Base-by-base conservation (phyloP, 2,113 vertebrate species). In the Cololabis saira region DNA sequence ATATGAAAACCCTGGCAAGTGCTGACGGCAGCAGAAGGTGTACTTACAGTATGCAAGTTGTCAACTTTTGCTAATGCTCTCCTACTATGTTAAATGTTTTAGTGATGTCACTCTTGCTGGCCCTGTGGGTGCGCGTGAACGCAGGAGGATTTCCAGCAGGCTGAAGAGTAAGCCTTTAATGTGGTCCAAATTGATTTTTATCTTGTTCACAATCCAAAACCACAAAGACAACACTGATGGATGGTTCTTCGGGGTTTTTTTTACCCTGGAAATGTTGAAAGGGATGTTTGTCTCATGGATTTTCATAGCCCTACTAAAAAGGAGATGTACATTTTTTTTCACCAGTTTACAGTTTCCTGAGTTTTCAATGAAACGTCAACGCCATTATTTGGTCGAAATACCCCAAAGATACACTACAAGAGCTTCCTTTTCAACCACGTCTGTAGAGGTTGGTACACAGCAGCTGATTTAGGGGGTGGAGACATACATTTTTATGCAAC, bases 1-100 rank as follows among this genome's bases (percentile, higher is more conserved):
- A 83, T 80, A 86, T 83, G 77, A 78, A 89, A 77, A 83, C 62
- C 71, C 43, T 61, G 3, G 37, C 62, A 54, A 81, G 79, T 10
- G 74, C 83, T 79, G 78, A 84, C 47, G 48, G 78, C 67, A 76
- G 78, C 72, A 76, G 70, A 49, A 61, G 30, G 40, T 60, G 55
- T n/a, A 17, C 41, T 30, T 68, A 52, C 6, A 15, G 30, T 40
- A 41, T 27, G 19, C 48, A 27, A 54, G 70, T 72, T 66, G 55
- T 72, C 74, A 67, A 76, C 68, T 52, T 78, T 73, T 2, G 50
- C 68, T 76, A 62, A 76, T 71, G 73, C 52, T 60, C 61, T 76
- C 24, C 27, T 50, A 61, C 55, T 65, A 56, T 33, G 18, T 44
- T 71, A 50, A 83, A 78, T 85, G 54, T 85, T 78, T 74, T 53